These are phyloP conservation scores for Cuculus canorus DNA, from an alignment of 2,797 vertebrate species.

Conservation along the genomic window DNA sequence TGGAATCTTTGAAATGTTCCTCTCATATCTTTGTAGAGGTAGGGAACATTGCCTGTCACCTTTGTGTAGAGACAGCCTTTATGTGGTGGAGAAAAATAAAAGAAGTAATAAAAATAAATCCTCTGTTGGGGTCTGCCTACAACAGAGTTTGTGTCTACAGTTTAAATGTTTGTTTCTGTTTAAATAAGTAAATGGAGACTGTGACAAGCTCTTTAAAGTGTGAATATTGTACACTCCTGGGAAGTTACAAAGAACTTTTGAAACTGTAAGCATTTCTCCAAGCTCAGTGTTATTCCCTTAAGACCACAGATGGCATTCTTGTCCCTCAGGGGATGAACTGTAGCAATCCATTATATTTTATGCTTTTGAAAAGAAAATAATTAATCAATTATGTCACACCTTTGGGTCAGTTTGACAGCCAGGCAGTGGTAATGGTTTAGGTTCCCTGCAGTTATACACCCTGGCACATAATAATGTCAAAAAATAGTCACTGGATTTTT, in stretches of 20 bases:
- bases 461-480: neutral
- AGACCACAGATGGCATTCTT: neutral
- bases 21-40: neutral
- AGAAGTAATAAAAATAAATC: constrained; percentile 13
- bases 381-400: neutral
- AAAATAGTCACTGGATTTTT: neutral
- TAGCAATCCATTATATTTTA: neutral
- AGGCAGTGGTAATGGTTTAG: neutral
- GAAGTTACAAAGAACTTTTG: neutral
- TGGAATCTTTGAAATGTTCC: constrained; percentile 6
- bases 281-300: neutral
- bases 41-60: neutral
- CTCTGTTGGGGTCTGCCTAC: neutral
- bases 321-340: neutral
- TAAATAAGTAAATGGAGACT: neutral
- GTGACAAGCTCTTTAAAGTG: neutral
- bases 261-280: neutral
- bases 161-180: constrained; percentile 6
- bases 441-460: neutral
- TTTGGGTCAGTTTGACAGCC: neutral
- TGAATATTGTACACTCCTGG: neutral
- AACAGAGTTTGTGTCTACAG: neutral
- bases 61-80: neutral
- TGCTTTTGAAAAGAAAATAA: neutral
- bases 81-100: neutral